Evolutionary conservation across 1,140 invertebrate species (phyloP).

Genomic region (Akabosia matsudoensis): DNA sequence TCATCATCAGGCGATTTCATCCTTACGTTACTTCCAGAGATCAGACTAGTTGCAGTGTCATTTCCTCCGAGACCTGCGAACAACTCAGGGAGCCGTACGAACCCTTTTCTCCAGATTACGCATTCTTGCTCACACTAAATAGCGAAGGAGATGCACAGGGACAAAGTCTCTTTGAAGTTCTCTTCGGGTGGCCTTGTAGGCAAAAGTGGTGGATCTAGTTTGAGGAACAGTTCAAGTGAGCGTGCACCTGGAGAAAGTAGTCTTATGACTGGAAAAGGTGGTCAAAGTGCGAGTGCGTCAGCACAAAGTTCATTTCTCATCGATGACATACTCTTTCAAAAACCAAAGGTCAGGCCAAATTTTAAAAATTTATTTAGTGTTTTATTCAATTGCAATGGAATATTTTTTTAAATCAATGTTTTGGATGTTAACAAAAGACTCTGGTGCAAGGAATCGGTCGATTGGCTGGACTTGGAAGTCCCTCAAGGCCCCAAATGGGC

Average conservation of each 20-base stretch:
- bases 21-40: not conserved
- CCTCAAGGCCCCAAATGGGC: constrained; percentile 40
- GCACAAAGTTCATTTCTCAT: constrained; percentile 67
- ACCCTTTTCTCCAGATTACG: not conserved
- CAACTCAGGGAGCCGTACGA: not conserved
- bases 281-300: not conserved
- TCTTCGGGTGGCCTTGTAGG: not conserved
- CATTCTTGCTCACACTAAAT: not conserved
- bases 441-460: constrained; percentile 46
- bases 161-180: not conserved
- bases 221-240: not conserved
- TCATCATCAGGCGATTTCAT: not conserved
- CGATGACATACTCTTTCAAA: constrained; percentile 70
- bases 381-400: constrained; percentile 26
- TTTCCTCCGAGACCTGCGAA: not conserved
- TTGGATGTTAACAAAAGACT: constrained; percentile 35
- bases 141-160: not conserved
- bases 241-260: not conserved
- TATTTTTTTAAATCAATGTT: constrained; percentile 33
- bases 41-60: not conserved
- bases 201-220: not conserved
- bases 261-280: not conserved
- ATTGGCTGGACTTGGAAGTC: constrained; percentile 47
- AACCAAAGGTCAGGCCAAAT: constrained; percentile 53
- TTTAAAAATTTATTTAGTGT: constrained; percentile 30